A percentile compares a stretch with the other conserved stretches of the same genome.
Evolutionary conservation across 2,113 vertebrate species (phyloP).

Genomic region (Gavialis gangeticus): DNA sequence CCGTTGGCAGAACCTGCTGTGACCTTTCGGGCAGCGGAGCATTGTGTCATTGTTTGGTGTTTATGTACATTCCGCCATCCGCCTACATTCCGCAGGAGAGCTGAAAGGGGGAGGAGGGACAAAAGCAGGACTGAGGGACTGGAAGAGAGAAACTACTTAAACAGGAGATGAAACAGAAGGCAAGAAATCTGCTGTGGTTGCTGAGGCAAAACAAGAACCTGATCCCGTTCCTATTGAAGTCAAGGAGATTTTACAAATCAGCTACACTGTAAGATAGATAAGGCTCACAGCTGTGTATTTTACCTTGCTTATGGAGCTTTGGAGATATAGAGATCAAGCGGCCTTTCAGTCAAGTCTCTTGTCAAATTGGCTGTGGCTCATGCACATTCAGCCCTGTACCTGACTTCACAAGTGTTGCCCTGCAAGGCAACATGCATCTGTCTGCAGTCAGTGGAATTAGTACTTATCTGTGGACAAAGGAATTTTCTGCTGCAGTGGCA

Average conservation of each 20-base stretch:
- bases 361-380: conserved; percentile 31
- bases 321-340: conserved; percentile 5
- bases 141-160: conserved; percentile 33
- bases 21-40: conserved; percentile 61
- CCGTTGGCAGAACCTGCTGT: conserved; percentile 29
- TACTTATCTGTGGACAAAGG: background rate
- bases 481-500: background rate
- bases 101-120: background rate
- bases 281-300: background rate
- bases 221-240: background rate
- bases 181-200: background rate
- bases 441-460: background rate
- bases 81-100: background rate
- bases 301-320: background rate
- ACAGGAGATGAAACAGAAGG: background rate
- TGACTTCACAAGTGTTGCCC: conserved; percentile 18
- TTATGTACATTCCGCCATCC: conserved; percentile 27
- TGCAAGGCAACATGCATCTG: background rate
- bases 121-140: background rate
- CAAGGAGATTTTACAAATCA: background rate
- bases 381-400: background rate
- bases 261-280: background rate
- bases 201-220: background rate
- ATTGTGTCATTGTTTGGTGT: conserved; percentile 23
- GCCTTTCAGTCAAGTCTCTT: conserved; percentile 3